These are phyloP conservation scores for Perognathus longimembris DNA, from an alignment of 2,113 vertebrate species.

Conservation along the genomic window DNA sequence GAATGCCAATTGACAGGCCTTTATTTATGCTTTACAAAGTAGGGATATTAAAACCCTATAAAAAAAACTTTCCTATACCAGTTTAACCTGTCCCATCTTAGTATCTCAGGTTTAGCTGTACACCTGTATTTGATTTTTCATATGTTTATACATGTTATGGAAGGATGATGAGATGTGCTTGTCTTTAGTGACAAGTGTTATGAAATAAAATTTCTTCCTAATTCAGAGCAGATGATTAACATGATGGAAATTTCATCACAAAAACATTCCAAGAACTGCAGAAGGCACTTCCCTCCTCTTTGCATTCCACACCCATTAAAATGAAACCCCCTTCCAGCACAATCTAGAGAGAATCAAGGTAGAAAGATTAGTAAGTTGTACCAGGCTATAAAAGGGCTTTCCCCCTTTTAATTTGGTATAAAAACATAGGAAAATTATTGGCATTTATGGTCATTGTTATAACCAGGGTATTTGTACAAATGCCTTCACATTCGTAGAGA, in stretches of 20 bases:
- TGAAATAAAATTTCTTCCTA: slow-evolving; percentile 79
- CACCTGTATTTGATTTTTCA: slow-evolving; percentile 74
- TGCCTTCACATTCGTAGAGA: slow-evolving; percentile 39
- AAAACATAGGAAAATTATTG: slow-evolving; percentile 53
- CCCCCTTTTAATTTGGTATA: slow-evolving; percentile 54
- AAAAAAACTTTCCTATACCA: slow-evolving; percentile 37
- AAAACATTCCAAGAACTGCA: slow-evolving; percentile 76
- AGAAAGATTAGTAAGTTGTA: slow-evolving; percentile 60
- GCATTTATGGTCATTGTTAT: slow-evolving; percentile 48
- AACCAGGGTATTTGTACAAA: slow-evolving; percentile 44
- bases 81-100: slow-evolving; percentile 64
- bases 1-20: not conserved
- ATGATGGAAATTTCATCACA: slow-evolving; percentile 78
- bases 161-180: slow-evolving; percentile 66
- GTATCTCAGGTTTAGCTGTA: slow-evolving; percentile 60
- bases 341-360: slow-evolving; percentile 58
- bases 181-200: slow-evolving; percentile 76
- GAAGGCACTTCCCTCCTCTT: slow-evolving; percentile 60
- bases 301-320: slow-evolving; percentile 62
- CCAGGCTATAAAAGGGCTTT: slow-evolving; percentile 12
- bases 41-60: slow-evolving; percentile 51
- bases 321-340: slow-evolving; percentile 72
- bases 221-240: slow-evolving; percentile 77
- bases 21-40: slow-evolving; percentile 62
- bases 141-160: slow-evolving; percentile 73